Conservation (phyloP, 1,140 invertebrate genomes). For the Reticulitermes speratus region DNA sequence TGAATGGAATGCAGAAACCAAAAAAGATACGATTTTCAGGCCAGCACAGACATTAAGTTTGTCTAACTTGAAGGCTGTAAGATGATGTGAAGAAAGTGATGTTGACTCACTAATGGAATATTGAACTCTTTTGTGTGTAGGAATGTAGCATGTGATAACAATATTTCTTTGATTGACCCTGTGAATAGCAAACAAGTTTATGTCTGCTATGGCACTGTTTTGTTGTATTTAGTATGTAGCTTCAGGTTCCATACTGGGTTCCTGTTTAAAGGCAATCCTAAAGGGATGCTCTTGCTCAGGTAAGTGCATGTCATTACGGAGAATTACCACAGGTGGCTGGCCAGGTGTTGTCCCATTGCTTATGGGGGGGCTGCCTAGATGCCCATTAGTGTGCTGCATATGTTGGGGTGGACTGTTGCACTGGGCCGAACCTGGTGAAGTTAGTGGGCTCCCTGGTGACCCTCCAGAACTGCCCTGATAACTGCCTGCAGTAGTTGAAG, state of each 20-base stretch:
- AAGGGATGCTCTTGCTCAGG: constrained; percentile 42
- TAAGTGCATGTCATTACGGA: constrained; percentile 41
- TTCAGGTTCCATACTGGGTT: constrained; percentile 48
- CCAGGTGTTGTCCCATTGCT: constrained; percentile 44
- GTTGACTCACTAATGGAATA: too few relatives aligned
- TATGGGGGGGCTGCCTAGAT: constrained; percentile 30
- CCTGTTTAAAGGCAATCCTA: constrained; percentile 48
- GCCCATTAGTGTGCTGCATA: constrained; percentile 12
- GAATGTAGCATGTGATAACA: too few relatives aligned
- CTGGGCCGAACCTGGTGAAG: constrained; percentile 48
- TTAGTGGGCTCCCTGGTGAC: constrained; percentile 47
- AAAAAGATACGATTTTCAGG: too few relatives aligned
- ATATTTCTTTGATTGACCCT: too few relatives aligned
- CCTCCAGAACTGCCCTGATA: constrained; percentile 47
- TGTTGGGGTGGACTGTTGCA: constrained; percentile 42
- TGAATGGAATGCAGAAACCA: too few relatives aligned
- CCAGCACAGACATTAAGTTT: too few relatives aligned
- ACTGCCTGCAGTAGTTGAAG: constrained; percentile 32
- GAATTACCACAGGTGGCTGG: constrained; percentile 43
- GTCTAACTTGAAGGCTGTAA: too few relatives aligned
- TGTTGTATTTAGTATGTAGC: constrained; percentile 27
- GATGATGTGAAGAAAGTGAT: too few relatives aligned
- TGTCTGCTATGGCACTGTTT: constrained; percentile 9
- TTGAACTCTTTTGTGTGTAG: too few relatives aligned
- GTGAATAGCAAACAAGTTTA: background rate